Evolutionary conservation across 2,888 invertebrate species (phyloP), one percentile per base, ranked within the genome.

Genomic region (Halictus quadricinctus): DNA sequence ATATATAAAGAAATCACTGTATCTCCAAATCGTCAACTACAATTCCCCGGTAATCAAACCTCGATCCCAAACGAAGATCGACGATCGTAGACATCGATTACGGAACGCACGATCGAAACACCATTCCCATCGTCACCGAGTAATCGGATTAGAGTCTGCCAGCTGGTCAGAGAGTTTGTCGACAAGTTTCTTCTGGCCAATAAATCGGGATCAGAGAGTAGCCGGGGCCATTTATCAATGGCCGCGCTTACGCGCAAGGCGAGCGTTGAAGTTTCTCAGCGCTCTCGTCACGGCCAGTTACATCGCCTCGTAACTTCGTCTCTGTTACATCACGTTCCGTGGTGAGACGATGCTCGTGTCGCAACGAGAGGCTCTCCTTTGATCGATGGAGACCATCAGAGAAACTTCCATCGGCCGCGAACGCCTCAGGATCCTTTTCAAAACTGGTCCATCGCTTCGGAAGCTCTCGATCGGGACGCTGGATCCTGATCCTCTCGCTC

Each of bases 231-330:
- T 66, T 66, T 66, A 48, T 80, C 80, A 76, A 10, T 8, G 74
- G 50, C 10, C n/a, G 10, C 12, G 25, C 18, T 70, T 75, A 48
- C 54, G 46, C 29, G 21, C 6, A 48, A 70, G 15, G 48, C 36
- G 41, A 13, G 13, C 48, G 81, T 74, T 36, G 10, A n/a, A 48
- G 60, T 82, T 80, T 80, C 82, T 69, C 76, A 41, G 50, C 36
- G 66, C 3, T 54, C 46, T 72, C 64, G 77, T 77, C 77, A 74
- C 46, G 54, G 77, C 36, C 72, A 50, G 73, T 81, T 83, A 54
- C 50, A 76, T 64, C 36, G 74, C 18, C 76, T 74, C 70, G 81
- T 70, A 81, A 77, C 74, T 43, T 64, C 4, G 46, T 48, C n/a
- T 1, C n/a, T 36, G 58, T 80, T 78, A 64, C 60, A 66, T 81